Evolutionary conservation across 2,113 vertebrate species (phyloP).

Genomic region (Ginglymostoma cirratum): DNA sequence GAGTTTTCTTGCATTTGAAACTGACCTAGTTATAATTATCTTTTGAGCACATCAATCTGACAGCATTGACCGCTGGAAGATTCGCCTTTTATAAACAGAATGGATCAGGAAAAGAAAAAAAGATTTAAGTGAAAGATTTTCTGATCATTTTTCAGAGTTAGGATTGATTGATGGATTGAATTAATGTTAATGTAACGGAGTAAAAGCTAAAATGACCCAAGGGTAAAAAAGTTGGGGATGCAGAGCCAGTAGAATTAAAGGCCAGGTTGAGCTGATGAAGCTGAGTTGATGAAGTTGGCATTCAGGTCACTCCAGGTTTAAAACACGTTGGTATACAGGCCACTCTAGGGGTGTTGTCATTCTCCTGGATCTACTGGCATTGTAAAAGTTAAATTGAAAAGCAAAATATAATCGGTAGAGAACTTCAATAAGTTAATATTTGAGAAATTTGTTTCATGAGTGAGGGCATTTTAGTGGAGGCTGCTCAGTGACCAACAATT

Average conservation of each 20-base stretch:
- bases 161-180: neutral
- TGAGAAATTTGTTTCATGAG: neutral
- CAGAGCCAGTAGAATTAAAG: neutral
- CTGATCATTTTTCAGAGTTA: neutral
- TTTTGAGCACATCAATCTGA: neutral
- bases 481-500: neutral
- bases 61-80: neutral
- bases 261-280: neutral
- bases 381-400: neutral
- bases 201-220: neutral
- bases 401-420: neutral
- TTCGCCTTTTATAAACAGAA: neutral
- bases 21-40: neutral
- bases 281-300: neutral
- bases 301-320: neutral
- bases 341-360: neutral
- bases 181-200: neutral
- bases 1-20: neutral
- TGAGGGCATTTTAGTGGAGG: neutral
- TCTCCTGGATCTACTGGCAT: neutral
- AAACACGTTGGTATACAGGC: neutral
- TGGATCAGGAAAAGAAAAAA: neutral
- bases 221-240: neutral
- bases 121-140: neutral
- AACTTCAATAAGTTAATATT: no score